Evolutionary conservation across 2,113 vertebrate genomes (phyloP), one percentile per base, ranked within the genome.

Genomic region (Piaya cayana): DNA sequence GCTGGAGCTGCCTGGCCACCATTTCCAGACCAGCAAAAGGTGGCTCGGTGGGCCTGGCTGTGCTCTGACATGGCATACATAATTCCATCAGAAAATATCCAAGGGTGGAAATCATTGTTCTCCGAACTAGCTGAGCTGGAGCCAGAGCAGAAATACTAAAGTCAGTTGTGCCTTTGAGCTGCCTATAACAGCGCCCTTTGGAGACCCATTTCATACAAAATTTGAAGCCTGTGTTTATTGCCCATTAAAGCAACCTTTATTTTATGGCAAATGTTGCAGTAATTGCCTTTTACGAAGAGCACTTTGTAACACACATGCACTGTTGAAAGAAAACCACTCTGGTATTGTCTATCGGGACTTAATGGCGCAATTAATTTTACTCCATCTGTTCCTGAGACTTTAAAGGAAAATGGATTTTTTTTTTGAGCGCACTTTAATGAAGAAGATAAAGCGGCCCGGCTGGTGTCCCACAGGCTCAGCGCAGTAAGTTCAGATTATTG

Each of bases 351-450:
- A 98, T 98, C 98, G 98, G 98, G 98, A 98, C 98, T 98, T 99
- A 99, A 99, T 99, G 98, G 98, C 98, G 98, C 99, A 99, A 99
- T 99, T 99, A 98, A 99, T 99, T 99, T 98, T 98, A 98, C 98
- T 99, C 98, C 98, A 98, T 99, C 99, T 99, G 98, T 99, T 99
- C 98, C 98, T 97, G 98, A 99, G 98, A 99, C 98, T 99, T 99
- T 99, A 98, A 99, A 99, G 98, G 98, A 98, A 99, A 99, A 99
- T 98, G 96, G 98, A 98, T 98, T 98, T 98, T 98, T 98, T 98
- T 97, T 98, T 96, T 98, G 98, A 98, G 98, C 98, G 98, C 98
- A 98, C 98, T 99, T 99, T 99, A 99, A 99, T 99, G 98, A 99
- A 99, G 99, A 99, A 99, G 98, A 99, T 99, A 98, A 99, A 99